Base-by-base conservation (phyloP, 2,888 invertebrate species). In the Hyalella azteca region DNA sequence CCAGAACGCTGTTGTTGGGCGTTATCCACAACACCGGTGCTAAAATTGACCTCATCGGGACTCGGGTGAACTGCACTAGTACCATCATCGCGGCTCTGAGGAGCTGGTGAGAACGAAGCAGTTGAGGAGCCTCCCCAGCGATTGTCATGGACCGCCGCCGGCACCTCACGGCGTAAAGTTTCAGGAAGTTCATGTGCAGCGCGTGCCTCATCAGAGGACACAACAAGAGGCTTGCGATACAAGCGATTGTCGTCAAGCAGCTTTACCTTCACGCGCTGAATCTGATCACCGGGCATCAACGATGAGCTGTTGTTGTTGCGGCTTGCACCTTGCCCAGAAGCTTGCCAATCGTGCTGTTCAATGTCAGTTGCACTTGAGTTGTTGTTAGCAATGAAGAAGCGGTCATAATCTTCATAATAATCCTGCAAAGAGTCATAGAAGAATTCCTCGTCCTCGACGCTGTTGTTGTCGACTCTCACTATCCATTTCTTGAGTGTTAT, bases 401-500 rank as follows among this genome's bases (percentile, higher is more conserved):
- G 19, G 45, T 45, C 45, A 22, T 26, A 75, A 39, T 75, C 75
- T 15, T 75, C 75, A 75, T 41, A 75, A 41, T 45, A 75, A 39
- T 75, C 75, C 13, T 45, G 41, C 29, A 75, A 13, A 22, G 75
- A 45, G 45, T 75, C 75, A 29, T 75, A 75, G 75, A 36, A 75
- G 22, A 41, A 75, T 7, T 45, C 40, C 22, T 75, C 75, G 15
- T 73, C 73, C 5, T 41, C 45, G n/a, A 75, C 15, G 40, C 75
- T 75, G 40, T n/a, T 75, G 29, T 75, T 75, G 40, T 75, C 75
- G 4, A 75, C 75, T 26, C 75, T 40, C 41, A 75, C 45, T 26
- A 75, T 39, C 75, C 75, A 75, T 75, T 45, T 75, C 22, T 29
- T 40, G n/a, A 75, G 75, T 11, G 40, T 75, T 45, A 26, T 75